Evolutionary conservation across 2,888 invertebrate genomes (phyloP).

Genomic region (Thereva nobilitata): DNA sequence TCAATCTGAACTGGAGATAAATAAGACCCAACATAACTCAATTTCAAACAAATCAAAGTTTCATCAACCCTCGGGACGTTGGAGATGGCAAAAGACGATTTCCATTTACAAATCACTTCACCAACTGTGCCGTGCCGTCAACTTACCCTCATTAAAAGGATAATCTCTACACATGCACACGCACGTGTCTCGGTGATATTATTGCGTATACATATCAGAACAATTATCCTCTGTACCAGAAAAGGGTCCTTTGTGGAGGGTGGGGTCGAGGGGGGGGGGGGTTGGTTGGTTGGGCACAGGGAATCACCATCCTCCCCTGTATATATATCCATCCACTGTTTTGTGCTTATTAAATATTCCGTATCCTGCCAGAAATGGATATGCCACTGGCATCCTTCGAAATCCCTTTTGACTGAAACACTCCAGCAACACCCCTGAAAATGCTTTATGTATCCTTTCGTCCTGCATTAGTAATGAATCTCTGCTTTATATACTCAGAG

Average conservation of each 20-base stretch:
- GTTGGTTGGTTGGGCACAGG: too few species aligned
- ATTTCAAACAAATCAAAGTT: conserved; percentile 25
- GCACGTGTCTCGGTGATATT: background rate
- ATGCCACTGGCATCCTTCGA: conserved; percentile 31
- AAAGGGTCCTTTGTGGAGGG: background rate
- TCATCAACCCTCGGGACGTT: conserved; percentile 6
- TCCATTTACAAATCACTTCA: conserved; percentile 17
- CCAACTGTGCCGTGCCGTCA: background rate
- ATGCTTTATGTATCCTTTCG: conserved; percentile 29
- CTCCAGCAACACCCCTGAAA: conserved; percentile 31
- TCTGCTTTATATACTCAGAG: conserved; percentile 10
- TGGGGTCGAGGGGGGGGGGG: too few species aligned
- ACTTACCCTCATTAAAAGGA: conserved; percentile 2
- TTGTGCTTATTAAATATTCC: conserved; percentile 32
- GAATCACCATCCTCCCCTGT: too few species aligned
- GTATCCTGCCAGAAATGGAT: conserved; percentile 35
- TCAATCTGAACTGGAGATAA: background rate
- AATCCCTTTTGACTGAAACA: conserved; percentile 35
- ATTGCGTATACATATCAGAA: background rate
- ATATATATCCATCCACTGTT: too few species aligned
- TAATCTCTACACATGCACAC: background rate
- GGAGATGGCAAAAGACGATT: background rate
- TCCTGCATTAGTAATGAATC: conserved; percentile 25
- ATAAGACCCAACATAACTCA: conserved; percentile 17
- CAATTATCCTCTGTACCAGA: background rate